Percentiles rank a stretch among this genome's conserved stretches.
Conservation (phyloP, 2,888 invertebrate species). For the Microctonus hyperodae region DNA sequence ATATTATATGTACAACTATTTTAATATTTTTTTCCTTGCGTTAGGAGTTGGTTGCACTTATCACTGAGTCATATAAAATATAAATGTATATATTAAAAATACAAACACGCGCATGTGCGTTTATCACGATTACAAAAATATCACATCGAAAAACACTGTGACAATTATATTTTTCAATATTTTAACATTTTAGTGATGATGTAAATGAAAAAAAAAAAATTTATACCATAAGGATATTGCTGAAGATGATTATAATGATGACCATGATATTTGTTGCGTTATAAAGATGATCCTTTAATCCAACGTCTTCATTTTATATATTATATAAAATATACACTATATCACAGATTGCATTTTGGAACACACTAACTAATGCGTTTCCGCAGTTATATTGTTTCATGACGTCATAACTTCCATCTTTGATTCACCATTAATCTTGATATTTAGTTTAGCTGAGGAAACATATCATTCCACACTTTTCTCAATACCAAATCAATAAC, state of each 20-base stretch:
- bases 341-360: constrained; percentile 55
- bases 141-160: not conserved
- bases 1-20: too few relatives aligned
- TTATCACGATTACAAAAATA: constrained; percentile 7
- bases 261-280: not conserved
- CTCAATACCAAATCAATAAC: constrained; percentile 86
- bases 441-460: not conserved
- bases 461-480: constrained; percentile 33
- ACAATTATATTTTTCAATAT: not conserved
- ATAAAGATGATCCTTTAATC: constrained; percentile 25
- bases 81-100: not conserved
- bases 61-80: not conserved
- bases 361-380: not conserved
- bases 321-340: constrained; percentile 42
- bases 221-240: not conserved
- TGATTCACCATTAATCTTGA: too few relatives aligned
- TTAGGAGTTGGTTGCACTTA: not conserved
- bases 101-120: not conserved
- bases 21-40: not conserved
- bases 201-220: not conserved
- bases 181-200: not conserved
- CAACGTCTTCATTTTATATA: not conserved
- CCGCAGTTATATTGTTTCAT: not conserved
- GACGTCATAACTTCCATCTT: too few relatives aligned
- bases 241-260: constrained; percentile 6